Evolutionary conservation across 1,140 invertebrate species (phyloP).

Genomic region (Laupala kohalensis): DNA sequence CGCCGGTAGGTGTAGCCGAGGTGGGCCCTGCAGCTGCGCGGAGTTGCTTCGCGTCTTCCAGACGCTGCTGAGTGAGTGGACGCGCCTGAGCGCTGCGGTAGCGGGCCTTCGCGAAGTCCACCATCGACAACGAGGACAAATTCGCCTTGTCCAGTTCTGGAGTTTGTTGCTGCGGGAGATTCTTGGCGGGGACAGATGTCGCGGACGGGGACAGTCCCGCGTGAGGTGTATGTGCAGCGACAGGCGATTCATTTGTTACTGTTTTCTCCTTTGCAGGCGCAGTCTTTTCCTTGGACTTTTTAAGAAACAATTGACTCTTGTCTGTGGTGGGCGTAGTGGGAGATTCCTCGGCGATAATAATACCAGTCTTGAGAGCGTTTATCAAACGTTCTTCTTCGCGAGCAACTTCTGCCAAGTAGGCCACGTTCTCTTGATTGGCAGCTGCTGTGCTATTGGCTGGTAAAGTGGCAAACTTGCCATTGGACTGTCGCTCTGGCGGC

Average conservation of each 20-base stretch:
- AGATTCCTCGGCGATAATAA: constrained; percentile 48
- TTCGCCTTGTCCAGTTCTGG: constrained; percentile 15
- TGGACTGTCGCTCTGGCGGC: constrained; percentile 1
- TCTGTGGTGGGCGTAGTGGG: no score
- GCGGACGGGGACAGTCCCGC: neutral
- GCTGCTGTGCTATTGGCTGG: constrained; percentile 19
- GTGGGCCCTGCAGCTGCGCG: constrained; percentile 25
- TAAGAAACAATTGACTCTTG: no score
- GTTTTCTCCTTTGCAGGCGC: neutral
- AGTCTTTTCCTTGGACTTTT: neutral
- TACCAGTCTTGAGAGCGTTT: constrained; percentile 61
- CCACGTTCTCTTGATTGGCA: constrained; percentile 21
- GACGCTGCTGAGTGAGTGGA: constrained; percentile 33
- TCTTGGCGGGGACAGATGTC: neutral
- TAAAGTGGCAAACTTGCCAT: constrained; percentile 19
- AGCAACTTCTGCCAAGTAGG: constrained; percentile 47
- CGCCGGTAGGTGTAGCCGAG: constrained; percentile 12
- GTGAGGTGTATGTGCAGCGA: neutral
- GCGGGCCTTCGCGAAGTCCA: constrained; percentile 50
- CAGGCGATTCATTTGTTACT: neutral
- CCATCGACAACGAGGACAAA: constrained; percentile 33
- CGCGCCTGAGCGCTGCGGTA: constrained; percentile 43
- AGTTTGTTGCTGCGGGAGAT: constrained; percentile 15
- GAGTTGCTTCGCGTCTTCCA: constrained; percentile 37
- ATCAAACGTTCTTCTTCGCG: constrained; percentile 66